Conservation (phyloP, 1,140 invertebrate genomes). For the Grapholita molesta region DNA sequence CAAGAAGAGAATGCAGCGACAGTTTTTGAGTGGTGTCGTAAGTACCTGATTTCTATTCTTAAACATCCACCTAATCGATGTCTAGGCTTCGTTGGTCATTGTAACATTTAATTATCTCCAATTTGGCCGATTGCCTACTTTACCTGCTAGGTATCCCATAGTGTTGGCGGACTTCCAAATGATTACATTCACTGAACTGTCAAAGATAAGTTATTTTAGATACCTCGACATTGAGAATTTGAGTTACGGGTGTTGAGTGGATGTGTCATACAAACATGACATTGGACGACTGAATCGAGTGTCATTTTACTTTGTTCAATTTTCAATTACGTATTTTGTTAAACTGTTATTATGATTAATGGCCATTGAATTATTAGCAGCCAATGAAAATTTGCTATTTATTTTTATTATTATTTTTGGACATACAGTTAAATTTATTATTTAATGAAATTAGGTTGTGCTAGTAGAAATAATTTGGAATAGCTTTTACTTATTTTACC, state of each 20-base stretch:
- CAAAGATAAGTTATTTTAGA: slow-evolving; percentile 77
- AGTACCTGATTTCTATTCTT: slow-evolving; percentile 50
- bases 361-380: not conserved
- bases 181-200: slow-evolving; percentile 75
- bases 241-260: slow-evolving; percentile 30
- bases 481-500: no score
- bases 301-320: slow-evolving; percentile 17
- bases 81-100: slow-evolving; percentile 63
- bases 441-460: no score
- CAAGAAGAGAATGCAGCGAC: not conserved
- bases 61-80: slow-evolving; percentile 48
- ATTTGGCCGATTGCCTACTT: slow-evolving; percentile 70
- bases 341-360: slow-evolving; percentile 20
- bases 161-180: slow-evolving; percentile 59
- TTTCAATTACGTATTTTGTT: not conserved
- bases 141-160: slow-evolving; percentile 71
- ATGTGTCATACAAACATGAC: slow-evolving; percentile 41
- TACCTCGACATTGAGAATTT: slow-evolving; percentile 67
- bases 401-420: no score
- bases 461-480: no score
- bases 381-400: not conserved
- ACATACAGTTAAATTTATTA: no score
- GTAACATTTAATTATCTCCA: slow-evolving; percentile 74
- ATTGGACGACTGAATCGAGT: slow-evolving; percentile 24
- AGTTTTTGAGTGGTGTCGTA: slow-evolving; percentile 23